phyloP scores from a whole-genome alignment of 2,113 vertebrate species.

The Malurus elegans region DNA sequence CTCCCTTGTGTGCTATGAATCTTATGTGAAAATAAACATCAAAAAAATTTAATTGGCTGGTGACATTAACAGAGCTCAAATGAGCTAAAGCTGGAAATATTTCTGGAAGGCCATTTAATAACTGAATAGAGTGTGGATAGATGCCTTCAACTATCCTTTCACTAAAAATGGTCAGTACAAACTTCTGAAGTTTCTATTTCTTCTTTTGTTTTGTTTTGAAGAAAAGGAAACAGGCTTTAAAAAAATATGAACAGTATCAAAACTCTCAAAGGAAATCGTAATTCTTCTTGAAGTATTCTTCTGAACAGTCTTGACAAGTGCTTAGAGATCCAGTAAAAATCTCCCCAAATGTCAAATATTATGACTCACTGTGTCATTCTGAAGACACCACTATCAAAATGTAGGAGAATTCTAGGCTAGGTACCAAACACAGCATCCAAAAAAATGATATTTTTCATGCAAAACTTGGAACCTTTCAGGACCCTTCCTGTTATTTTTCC shows the following conservation, averaged over 20 bases:
- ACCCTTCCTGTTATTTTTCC: conserved; percentile 54
- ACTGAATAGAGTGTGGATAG: background rate
- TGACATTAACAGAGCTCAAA: background rate
- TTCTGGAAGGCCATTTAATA: conserved; percentile 17
- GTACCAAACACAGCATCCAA: conserved; percentile 60
- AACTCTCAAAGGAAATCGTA: conserved; percentile 49
- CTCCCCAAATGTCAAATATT: conserved; percentile 63
- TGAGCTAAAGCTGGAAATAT: background rate
- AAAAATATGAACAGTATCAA: conserved; percentile 5
- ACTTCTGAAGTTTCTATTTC: background rate
- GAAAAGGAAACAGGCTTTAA: conserved; percentile 17
- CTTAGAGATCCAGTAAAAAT: conserved; percentile 51
- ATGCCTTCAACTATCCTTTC: background rate
- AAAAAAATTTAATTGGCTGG: background rate
- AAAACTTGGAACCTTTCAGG: conserved; percentile 39
- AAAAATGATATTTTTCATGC: conserved; percentile 16
- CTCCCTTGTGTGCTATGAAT: background rate
- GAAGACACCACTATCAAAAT: conserved; percentile 56
- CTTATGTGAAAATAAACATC: background rate
- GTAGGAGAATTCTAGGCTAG: conserved; percentile 58
- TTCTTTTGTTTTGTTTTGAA: conserved; percentile 10
- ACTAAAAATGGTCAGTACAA: conserved; percentile 5
- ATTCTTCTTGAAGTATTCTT: conserved; percentile 46
- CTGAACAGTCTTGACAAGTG: conserved; percentile 46
- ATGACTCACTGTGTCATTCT: conserved; percentile 55